A percentile compares a stretch with the other conserved stretches of the same genome.
Evolutionary conservation across 2,888 invertebrate genomes (phyloP).

Genomic region (Amphipoea lucens): DNA sequence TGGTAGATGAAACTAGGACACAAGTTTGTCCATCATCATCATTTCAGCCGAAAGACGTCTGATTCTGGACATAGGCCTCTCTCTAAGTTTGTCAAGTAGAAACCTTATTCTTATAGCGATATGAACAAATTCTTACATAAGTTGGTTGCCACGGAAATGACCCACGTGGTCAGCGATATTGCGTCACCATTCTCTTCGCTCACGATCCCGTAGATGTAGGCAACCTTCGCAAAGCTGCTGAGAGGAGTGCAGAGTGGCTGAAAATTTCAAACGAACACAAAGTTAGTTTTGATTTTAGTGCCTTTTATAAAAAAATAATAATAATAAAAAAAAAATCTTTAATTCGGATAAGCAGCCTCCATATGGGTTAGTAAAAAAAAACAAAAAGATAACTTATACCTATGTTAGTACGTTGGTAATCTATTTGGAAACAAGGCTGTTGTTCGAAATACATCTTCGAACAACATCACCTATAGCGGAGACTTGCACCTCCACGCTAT

Average conservation of each 20-base stretch:
- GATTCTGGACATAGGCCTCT: no score
- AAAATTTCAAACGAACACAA: conserved; percentile 14
- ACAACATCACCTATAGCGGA: no score
- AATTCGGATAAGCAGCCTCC: no score
- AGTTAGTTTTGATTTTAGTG: not conserved
- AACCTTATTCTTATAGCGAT: not conserved
- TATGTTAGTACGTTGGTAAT: no score
- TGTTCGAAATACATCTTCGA: no score
- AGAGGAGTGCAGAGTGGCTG: conserved; percentile 94
- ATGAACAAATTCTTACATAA: conserved; percentile 90
- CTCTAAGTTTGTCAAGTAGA: not conserved
- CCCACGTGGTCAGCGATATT: conserved; percentile 95
- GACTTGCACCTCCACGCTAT: no score
- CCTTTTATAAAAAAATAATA: not conserved
- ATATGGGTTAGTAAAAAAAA: no score
- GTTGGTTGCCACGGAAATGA: conserved; percentile 95
- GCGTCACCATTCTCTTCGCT: conserved; percentile 93
- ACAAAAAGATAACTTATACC: no score
- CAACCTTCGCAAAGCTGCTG: conserved; percentile 95
- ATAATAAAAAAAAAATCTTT: no score
- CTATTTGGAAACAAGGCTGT: no score
- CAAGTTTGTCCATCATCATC: not conserved
- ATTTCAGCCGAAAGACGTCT: no score
- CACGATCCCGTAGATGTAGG: conserved; percentile 94
- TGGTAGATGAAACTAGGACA: not conserved